phyloP scores from a whole-genome alignment of 1,140 invertebrate genomes.

The Drosophila ambigua region DNA sequence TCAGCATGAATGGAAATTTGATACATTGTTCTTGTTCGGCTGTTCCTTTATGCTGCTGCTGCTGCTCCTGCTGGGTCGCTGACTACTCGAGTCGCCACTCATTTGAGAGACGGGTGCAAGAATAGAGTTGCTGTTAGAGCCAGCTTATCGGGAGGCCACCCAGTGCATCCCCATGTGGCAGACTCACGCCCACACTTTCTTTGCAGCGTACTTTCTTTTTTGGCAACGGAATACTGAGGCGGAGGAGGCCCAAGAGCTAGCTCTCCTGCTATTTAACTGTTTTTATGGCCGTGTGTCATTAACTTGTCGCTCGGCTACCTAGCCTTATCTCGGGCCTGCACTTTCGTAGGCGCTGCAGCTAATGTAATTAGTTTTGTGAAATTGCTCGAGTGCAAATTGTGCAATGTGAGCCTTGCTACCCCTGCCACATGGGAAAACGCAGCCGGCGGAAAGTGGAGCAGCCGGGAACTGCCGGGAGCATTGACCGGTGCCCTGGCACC shows the following conservation, averaged over 20 bases:
- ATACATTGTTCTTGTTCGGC: too few relatives aligned
- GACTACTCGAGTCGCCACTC: too few relatives aligned
- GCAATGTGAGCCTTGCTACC: constrained; percentile 1
- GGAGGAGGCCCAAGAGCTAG: not conserved
- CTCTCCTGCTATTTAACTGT: constrained; percentile 1
- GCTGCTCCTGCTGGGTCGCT: not conserved
- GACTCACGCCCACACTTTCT: not conserved
- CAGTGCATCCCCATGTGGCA: not conserved
- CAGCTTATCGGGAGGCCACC: too few relatives aligned
- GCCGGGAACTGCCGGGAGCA: not conserved
- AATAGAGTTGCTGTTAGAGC: too few relatives aligned
- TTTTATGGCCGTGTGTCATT: constrained; percentile 11
- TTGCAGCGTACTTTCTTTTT: constrained; percentile 12
- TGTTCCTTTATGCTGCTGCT: not conserved
- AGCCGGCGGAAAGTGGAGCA: not conserved
- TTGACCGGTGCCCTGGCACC: not conserved
- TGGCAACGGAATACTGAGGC: constrained; percentile 9
- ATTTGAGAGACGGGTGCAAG: too few relatives aligned
- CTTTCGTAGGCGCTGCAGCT: constrained; percentile 23
- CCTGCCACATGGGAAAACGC: not conserved
- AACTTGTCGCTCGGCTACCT: not conserved
- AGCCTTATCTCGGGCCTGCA: constrained; percentile 7
- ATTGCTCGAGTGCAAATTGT: constrained; percentile 24
- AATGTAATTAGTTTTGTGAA: constrained; percentile 42
- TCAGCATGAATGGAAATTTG: constrained; percentile 32